Base-by-base conservation (phyloP, 2,113 vertebrate species). In the Paratilapia polleni region DNA sequence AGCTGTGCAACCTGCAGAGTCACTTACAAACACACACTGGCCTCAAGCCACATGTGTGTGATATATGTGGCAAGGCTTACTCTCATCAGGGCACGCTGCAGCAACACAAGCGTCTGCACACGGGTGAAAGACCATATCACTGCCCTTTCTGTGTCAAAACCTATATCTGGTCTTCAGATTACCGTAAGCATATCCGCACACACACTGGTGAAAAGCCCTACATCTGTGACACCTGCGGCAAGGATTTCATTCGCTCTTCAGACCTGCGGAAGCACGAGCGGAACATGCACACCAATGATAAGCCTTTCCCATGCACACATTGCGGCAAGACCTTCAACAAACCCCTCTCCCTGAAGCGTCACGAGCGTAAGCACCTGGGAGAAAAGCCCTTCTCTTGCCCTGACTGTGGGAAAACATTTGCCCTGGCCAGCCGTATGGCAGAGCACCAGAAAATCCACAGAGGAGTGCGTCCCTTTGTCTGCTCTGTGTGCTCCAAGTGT, bases 321-420 rank as follows among this genome's bases (percentile, higher is more conserved):
- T 97, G 97, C 1, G 96, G 92, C 52, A 95, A 96, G 84, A 96
- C 96, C 92, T 97, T 97, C 90, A 96, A 96, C 73, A 96, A 96
- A 60, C 96, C 96, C 4, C 94, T 96, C 0, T 95, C 96, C 8
- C 91, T 97, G 66, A 95, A 96, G 79, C 95, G 96, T 15, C 97
- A 97, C 20, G 96, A 97, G 82, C 96, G 96, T 15, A 96, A 95
- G 36, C 97, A 97, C 93, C 90, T 96, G 22, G 97, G 97, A 0
- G 96, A 96, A 56, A 94, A 94, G 81, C 97, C 97, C 0, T 97
- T 96, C 91, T 92, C 93, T 59, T 97, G 97, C 77, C 93, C 96
- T 0, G 95, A 95, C 80, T 96, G 96, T 2, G 95, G 95, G 7
- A 96, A 96, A 79, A 84, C 94, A 1, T 97, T 97, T 26, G 95